Percentiles rank a stretch among this genome's conserved stretches.
phyloP scores from a whole-genome alignment of 2,797 vertebrate species.

The Erethizon dorsatum region DNA sequence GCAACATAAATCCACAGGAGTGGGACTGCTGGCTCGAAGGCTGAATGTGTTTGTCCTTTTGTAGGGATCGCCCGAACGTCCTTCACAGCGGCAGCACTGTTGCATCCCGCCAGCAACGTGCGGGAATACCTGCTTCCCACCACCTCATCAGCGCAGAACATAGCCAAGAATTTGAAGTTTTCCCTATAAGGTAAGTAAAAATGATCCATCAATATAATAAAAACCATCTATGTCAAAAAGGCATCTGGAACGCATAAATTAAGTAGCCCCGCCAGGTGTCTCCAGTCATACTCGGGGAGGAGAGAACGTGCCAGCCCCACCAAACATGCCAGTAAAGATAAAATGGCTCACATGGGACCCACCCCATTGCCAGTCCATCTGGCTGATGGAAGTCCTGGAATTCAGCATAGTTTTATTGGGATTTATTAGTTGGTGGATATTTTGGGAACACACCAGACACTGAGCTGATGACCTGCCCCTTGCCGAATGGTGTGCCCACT shows the following conservation, averaged over 20 bases:
- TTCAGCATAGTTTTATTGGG: neutral
- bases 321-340: neutral
- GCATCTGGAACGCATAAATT: neutral
- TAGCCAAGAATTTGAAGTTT: neutral
- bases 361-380: neutral
- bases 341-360: rapidly evolving
- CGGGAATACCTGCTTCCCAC: neutral
- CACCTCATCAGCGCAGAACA: neutral
- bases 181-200: neutral
- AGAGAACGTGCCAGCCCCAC: neutral
- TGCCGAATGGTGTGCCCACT: neutral
- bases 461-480: too few species aligned
- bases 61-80: neutral
- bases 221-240: neutral
- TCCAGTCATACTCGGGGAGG: neutral
- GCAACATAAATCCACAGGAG: neutral
- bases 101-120: rapidly evolving
- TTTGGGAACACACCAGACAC: neutral
- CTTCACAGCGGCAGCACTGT: neutral
- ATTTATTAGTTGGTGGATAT: neutral
- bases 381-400: neutral
- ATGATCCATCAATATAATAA: neutral
- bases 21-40: neutral
- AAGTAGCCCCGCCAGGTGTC: neutral
- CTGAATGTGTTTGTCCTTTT: neutral